phyloP scores from a whole-genome alignment of 2,888 invertebrate genomes.

The Ceramica pisi region DNA sequence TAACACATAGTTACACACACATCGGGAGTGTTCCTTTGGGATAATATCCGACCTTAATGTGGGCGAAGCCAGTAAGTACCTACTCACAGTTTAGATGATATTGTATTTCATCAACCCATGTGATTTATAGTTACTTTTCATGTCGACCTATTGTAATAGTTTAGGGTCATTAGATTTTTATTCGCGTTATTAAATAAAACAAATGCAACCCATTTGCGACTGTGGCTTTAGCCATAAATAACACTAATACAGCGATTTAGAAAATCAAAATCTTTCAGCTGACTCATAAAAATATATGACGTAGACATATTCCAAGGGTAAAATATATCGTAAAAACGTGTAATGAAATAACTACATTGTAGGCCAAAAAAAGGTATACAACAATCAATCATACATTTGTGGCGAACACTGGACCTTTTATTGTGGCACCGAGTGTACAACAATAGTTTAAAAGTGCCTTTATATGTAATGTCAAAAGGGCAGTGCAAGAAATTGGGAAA shows the following conservation, averaged over 20 bases:
- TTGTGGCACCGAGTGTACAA: conserved; percentile 56
- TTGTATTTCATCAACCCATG: background rate
- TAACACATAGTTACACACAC: too few relatives aligned
- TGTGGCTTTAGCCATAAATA: background rate
- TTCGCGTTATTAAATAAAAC: background rate
- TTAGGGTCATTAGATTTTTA: background rate
- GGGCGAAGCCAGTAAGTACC: too few relatives aligned
- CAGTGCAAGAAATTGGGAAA: conserved; percentile 42
- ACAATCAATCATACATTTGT: conserved; percentile 65
- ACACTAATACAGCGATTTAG: conserved; percentile 2
- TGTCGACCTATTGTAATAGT: background rate
- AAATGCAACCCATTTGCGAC: background rate
- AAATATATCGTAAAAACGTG: conserved; percentile 53
- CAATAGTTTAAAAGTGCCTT: conserved; percentile 66
- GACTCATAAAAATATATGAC: conserved; percentile 38
- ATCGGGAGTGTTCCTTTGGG: too few relatives aligned
- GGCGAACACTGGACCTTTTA: conserved; percentile 52
- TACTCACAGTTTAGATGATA: background rate
- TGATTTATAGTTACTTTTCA: background rate
- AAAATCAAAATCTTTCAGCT: conserved; percentile 35
- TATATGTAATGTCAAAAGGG: conserved; percentile 59
- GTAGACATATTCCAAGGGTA: conserved; percentile 27
- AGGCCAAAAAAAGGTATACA: conserved; percentile 56
- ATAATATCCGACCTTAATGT: too few relatives aligned
- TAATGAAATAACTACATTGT: conserved; percentile 57